These are phyloP conservation scores for Leptobrachium ailaonicum DNA, from an alignment of 2,113 vertebrate species.

Conservation along the genomic window DNA sequence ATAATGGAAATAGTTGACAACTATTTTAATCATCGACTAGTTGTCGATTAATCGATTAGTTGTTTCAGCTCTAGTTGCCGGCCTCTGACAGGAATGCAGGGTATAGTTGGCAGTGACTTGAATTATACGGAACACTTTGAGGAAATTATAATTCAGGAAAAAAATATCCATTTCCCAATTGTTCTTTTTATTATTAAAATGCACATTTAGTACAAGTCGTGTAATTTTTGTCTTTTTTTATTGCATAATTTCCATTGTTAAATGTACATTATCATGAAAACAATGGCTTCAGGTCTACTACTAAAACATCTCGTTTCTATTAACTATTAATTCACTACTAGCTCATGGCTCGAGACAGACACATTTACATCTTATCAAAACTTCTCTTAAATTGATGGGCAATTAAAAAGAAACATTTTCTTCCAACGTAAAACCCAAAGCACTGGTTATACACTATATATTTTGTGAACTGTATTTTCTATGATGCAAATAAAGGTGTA, in stretches of 20 bases:
- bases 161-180: too few species aligned
- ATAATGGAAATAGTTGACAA: too few species aligned
- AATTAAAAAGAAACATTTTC: constrained; percentile 62
- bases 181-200: constrained; percentile 46
- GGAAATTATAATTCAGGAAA: too few species aligned
- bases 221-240: constrained; percentile 76
- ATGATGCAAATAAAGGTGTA: too few species aligned
- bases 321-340: constrained; percentile 65
- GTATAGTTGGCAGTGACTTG: too few species aligned
- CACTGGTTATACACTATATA: constrained; percentile 65
- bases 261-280: constrained; percentile 78
- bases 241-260: constrained; percentile 73
- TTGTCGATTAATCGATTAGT: too few species aligned
- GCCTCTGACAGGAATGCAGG: too few species aligned
- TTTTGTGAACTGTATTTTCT: too few species aligned
- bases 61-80: too few species aligned
- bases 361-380: constrained; percentile 72
- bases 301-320: constrained; percentile 71
- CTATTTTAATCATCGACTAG: too few species aligned
- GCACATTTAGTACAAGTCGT: constrained; percentile 56
- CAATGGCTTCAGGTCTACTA: constrained; percentile 67
- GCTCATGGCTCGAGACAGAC: constrained; percentile 71
- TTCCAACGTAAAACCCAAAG: constrained; percentile 68
- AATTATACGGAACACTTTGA: too few species aligned
- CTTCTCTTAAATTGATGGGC: constrained; percentile 57